Base-by-base conservation (phyloP, 2,888 invertebrate species). In the Ctena decussata region DNA sequence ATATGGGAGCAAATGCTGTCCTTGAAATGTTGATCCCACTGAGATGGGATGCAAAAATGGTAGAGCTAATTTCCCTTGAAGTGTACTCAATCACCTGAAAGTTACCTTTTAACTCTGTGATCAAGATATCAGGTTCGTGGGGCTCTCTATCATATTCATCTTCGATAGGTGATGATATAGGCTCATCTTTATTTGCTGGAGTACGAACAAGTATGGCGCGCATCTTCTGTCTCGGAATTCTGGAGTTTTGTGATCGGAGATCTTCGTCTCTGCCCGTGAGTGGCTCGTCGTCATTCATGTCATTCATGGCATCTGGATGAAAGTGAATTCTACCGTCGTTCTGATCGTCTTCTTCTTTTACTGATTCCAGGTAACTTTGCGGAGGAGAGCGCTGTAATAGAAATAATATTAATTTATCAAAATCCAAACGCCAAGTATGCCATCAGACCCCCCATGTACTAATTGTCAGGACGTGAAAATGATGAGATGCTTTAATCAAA, bases 41-140 rank as follows among this genome's bases (percentile, higher is more conserved):
- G n/a, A n/a, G n/a, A n/a, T n/a, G n/a, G n/a, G n/a, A n/a, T n/a
- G n/a, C n/a, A n/a, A n/a, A n/a, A n/a, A n/a, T n/a, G n/a, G n/a
- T n/a, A n/a, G n/a, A n/a, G n/a, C n/a, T n/a, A n/a, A n/a, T n/a
- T n/a, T n/a, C n/a, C n/a, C n/a, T n/a, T n/a, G n/a, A n/a, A n/a
- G n/a, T n/a, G n/a, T n/a, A n/a, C n/a, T n/a, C n/a, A n/a, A n/a
- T n/a, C n/a, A n/a, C n/a, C n/a, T n/a, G n/a, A n/a, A n/a, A n/a
- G n/a, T 41, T 76, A 41, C 86, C 88, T 53, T 89, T 91, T 21
- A 92, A 21, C 80, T 92, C 92, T 27, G 92, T 91, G 12, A 91
- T 91, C 6, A 91, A 85, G 21, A 91, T 80, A 46, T 89, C 88
- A 30, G 90, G 90, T 72, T 82, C 83, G 12, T 79, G 70, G 11